Evolutionary conservation across 2,113 vertebrate genomes (phyloP).

Genomic region (Aplodontia rufa): DNA sequence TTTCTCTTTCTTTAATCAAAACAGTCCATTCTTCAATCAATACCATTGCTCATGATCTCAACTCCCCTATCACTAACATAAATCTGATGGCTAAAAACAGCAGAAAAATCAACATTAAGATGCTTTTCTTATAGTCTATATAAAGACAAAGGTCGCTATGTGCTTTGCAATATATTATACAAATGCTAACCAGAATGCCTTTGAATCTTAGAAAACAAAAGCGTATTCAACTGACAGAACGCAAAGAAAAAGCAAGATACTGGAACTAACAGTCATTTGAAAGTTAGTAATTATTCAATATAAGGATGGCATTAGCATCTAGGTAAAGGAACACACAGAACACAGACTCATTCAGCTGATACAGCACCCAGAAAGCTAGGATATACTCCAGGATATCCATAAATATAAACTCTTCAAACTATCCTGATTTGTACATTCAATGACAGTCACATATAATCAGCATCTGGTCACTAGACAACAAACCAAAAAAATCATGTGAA

Average conservation of each 20-base stretch:
- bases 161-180: not conserved
- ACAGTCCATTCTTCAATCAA: conserved; percentile 17
- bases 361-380: not conserved
- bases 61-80: not conserved
- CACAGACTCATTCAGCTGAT: not conserved
- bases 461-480: not conserved
- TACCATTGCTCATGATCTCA: not conserved
- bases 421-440: not conserved
- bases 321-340: not conserved
- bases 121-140: not conserved
- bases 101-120: conserved; percentile 5
- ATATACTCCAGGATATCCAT: not conserved
- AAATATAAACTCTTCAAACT: not conserved
- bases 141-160: not conserved
- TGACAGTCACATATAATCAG: not conserved
- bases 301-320: not conserved
- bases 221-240: not conserved
- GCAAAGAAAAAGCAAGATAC: not conserved
- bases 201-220: not conserved
- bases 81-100: conserved; percentile 12
- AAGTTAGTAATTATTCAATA: not conserved
- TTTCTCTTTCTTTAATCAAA: conserved; percentile 53
- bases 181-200: conserved; percentile 4
- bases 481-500: not conserved
- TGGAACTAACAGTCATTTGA: not conserved